Evolutionary conservation across 2,888 invertebrate species (phyloP), one percentile per base, ranked within the genome.

Genomic region (Apodemia duryi): DNA sequence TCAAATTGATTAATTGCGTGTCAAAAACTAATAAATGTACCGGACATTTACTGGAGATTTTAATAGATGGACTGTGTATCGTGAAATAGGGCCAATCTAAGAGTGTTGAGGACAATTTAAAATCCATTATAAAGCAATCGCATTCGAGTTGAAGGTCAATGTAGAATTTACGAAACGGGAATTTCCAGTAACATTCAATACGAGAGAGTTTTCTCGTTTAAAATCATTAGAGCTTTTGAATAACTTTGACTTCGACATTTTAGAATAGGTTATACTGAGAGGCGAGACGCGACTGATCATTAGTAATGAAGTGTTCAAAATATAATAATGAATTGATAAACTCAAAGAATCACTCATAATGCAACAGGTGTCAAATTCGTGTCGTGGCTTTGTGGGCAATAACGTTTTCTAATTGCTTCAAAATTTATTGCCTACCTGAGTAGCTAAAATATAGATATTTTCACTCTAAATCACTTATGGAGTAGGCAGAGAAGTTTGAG

Each of bases 111-210:
- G 74, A 78, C 83, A 85, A 83, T 88, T 86, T 83, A 83, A 85
- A 86, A 81, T 73, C 80, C 81, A 85, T 87, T 86, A 84, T 72
- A 70, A 68, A 72, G 77, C 82, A 84, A 84, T 85, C 81, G 79
- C 71, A 73, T 71, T 71, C 63, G 73, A 74, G 74, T 70, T 69
- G 65, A 73, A 77, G 75, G 77, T 75, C 73, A 66, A 52, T 64
- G 54, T 54, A 11, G 57, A 32, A 32, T 57, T 57, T 35, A 32
- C 57, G 57, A 57, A 57, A 35, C 35, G 57, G 13, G 57, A 57
- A 35, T 29, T 54, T 54, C 29, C 54, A 54, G 29, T 29, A 11
- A 54, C 29, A 29, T 54, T 29, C 11, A 11, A 29, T 54, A 29
- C 29, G 10, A 10, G 10, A 54, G 11, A 52, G 52, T 28, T 52